Base-by-base conservation (phyloP, 53 echinoderm and acorn worm species). In the Henricia sp. region DNA sequence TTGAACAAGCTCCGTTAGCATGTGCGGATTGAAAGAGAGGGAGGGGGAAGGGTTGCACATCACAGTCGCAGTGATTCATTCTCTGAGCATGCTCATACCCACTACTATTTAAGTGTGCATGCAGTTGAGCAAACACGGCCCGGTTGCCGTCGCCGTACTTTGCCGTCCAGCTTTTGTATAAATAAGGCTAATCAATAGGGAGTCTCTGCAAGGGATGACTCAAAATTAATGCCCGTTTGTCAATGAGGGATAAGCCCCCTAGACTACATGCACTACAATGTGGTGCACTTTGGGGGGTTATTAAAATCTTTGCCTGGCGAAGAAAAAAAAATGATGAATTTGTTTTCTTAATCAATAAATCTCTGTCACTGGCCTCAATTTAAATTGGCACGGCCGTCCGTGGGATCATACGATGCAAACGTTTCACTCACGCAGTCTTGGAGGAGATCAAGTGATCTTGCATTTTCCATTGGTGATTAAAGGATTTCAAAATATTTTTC, bases 111-210 rank as follows among this genome's bases (percentile, higher is more conserved):
- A 40, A 30, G 28, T 6, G 41, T 16, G 58, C 46, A 77, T 60
- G 58, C 60, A 76, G 58, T 58, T 76, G 76, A 55, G 57, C 76
- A 76, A 76, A 76, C 76, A 76, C 28, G 30, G 8, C 37, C 17
- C 57, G n/a, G 56, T 59, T 76, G 57, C 54, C 50, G n/a, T n/a
- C n/a, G n/a, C 73, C 23, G 73, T 53, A 53, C 73, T 73, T 53
- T 40, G 36, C 75, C 58, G 27, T 67, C 21, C 67, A 67, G 67
- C 1, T 16, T 39, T 67, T 75, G 75, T 14, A 55, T 21, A 75
- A 75, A 76, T 76, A 57, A 57, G 42, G 10, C 57, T 30, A 57
- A 76, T 76, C 76, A 40, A 76, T 76, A 59, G 11, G 21, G 5
- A 19, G 76, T 41, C 59, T 20, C 76, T 29, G 57, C 58, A 76